These are phyloP conservation scores for Drosophila tristis DNA, from an alignment of 1,140 invertebrate species.

Conservation along the genomic window DNA sequence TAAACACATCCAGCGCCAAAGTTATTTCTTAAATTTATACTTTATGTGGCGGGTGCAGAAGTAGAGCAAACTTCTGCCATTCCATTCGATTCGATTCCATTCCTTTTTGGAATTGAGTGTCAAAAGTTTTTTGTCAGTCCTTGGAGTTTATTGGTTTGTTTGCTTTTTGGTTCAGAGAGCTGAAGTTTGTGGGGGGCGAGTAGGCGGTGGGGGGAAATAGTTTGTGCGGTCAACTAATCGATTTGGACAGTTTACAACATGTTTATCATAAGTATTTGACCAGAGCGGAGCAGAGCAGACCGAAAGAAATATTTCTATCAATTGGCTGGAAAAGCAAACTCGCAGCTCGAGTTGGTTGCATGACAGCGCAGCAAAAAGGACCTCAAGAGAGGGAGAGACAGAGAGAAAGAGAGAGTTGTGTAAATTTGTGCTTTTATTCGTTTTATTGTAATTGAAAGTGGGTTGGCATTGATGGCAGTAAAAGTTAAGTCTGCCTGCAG, in stretches of 20 bases:
- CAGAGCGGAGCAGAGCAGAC: background rate
- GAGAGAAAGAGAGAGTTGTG: background rate
- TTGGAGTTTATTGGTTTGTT: constrained; percentile 57
- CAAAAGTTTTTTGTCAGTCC: constrained; percentile 58
- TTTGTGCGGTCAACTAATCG: constrained; percentile 20
- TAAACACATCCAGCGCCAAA: constrained; percentile 18
- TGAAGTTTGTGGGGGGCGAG: background rate
- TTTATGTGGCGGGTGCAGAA: constrained; percentile 24
- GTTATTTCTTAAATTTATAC: constrained; percentile 30
- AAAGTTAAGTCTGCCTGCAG: too few species aligned
- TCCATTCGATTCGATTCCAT: background rate
- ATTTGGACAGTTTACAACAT: constrained; percentile 50
- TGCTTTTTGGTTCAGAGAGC: constrained; percentile 1
- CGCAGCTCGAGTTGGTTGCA: background rate
- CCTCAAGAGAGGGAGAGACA: background rate
- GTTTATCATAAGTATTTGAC: constrained; percentile 43
- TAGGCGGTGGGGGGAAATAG: background rate
- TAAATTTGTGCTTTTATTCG: background rate
- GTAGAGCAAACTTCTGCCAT: constrained; percentile 37
- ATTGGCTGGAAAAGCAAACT: constrained; percentile 22
- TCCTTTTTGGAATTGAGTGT: constrained; percentile 17
- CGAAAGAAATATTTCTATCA: constrained; percentile 32
- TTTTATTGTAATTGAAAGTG: too few species aligned
- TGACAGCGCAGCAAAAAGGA: background rate
- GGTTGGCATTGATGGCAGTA: too few species aligned